phyloP scores from a whole-genome alignment of 2,888 invertebrate genomes.

The Halocaridina rubra region DNA sequence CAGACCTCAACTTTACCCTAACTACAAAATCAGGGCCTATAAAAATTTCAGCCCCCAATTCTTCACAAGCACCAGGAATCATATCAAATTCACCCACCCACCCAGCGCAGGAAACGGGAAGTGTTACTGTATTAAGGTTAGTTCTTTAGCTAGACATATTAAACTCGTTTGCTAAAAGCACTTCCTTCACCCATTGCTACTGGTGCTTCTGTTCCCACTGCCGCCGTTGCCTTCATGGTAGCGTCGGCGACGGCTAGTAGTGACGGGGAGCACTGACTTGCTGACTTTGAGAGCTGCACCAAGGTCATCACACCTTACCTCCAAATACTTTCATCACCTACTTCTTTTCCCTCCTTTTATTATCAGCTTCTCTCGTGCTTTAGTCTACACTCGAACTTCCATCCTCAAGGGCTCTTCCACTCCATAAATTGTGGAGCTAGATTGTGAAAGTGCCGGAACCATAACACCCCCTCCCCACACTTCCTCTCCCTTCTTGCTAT shows the following conservation, averaged over 20 bases:
- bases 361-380: neutral
- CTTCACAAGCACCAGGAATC: too few species aligned
- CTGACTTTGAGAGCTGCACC: slow-evolving; percentile 53
- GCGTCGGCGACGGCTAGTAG: slow-evolving; percentile 8
- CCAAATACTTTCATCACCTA: slow-evolving; percentile 17
- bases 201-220: neutral
- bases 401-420: neutral
- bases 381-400: neutral
- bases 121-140: too few species aligned
- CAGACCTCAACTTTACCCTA: too few species aligned
- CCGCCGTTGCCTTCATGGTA: neutral
- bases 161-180: too few species aligned
- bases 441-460: neutral
- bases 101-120: too few species aligned
- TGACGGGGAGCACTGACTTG: slow-evolving; percentile 56
- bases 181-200: too few species aligned
- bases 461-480: neutral
- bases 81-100: too few species aligned
- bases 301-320: slow-evolving; percentile 47
- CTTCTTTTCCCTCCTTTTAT: slow-evolving; percentile 3
- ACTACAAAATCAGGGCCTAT: too few species aligned
- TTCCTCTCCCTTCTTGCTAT: neutral
- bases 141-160: too few species aligned
- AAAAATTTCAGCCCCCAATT: too few species aligned
- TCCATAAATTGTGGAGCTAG: too few species aligned